These are phyloP conservation scores for Nasonia vitripennis DNA, from an alignment of 1,140 invertebrate genomes.

Conservation along the genomic window DNA sequence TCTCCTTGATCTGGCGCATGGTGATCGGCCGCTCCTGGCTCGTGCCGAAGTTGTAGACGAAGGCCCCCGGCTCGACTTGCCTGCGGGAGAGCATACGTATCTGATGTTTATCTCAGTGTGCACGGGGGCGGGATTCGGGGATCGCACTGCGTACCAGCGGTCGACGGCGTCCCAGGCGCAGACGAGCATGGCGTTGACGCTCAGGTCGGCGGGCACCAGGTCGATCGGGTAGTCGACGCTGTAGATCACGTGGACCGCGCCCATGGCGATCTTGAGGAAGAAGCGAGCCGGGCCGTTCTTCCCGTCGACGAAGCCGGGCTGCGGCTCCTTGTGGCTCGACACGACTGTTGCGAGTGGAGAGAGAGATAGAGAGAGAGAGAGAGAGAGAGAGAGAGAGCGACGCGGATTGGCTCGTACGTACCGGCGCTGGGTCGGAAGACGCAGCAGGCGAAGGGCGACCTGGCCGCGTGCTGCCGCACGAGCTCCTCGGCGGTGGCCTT, in stretches of 20 bases:
- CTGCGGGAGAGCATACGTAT: slow-evolving; percentile 51
- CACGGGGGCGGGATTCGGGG: too few relatives aligned
- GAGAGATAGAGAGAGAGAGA: not conserved
- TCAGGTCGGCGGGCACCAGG: slow-evolving; percentile 89
- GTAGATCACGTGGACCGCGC: slow-evolving; percentile 81
- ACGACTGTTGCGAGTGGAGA: slow-evolving; percentile 74
- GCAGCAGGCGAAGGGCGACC: slow-evolving; percentile 76
- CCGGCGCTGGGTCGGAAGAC: slow-evolving; percentile 78
- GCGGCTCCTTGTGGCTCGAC: slow-evolving; percentile 82
- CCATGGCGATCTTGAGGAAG: slow-evolving; percentile 77
- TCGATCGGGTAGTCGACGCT: slow-evolving; percentile 64
- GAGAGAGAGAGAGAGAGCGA: not conserved
- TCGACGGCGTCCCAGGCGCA: slow-evolving; percentile 80
- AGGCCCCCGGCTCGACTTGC: slow-evolving; percentile 58
- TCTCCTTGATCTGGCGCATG: slow-evolving; percentile 76
- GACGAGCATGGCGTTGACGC: slow-evolving; percentile 86
- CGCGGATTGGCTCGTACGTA: slow-evolving; percentile 59
- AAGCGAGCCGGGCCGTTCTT: slow-evolving; percentile 81
- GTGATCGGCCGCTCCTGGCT: slow-evolving; percentile 80
- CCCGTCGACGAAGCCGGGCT: slow-evolving; percentile 85
- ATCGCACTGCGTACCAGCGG: slow-evolving; percentile 51
- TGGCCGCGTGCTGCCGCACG: slow-evolving; percentile 72
- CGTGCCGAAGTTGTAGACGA: slow-evolving; percentile 83
- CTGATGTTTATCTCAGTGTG: too few relatives aligned
- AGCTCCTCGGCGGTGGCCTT: slow-evolving; percentile 79